Conservation (phyloP, 2,113 vertebrate species). For the Sorex araneus region DNA sequence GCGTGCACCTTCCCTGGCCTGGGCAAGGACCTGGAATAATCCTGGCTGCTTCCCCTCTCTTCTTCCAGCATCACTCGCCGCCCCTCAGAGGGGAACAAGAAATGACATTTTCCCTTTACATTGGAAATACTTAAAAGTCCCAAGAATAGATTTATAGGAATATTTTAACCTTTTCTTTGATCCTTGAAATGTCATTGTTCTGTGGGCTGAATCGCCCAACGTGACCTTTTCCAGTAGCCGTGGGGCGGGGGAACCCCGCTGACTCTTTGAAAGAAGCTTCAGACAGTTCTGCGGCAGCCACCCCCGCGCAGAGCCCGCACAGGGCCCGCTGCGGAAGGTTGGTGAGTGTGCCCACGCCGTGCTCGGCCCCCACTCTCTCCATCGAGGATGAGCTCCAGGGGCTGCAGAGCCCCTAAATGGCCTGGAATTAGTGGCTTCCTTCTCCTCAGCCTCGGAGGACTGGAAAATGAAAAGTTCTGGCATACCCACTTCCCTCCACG, state of each 20-base stretch:
- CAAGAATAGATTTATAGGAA: constrained; percentile 93
- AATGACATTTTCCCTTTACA: constrained; percentile 88
- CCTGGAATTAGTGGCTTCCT: neutral
- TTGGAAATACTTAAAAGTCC: constrained; percentile 90
- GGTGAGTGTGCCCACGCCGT: neutral
- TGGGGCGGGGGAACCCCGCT: constrained; percentile 82
- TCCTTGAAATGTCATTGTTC: constrained; percentile 94
- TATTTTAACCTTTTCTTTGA: constrained; percentile 94
- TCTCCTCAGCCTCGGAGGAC: neutral
- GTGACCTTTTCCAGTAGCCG: constrained; percentile 90
- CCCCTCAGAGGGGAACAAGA: constrained; percentile 80
- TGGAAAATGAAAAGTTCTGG: neutral
- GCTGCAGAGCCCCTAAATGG: neutral
- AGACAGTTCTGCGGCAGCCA: constrained; percentile 30
- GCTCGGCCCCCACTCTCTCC: neutral
- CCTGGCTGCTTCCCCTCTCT: constrained; percentile 51
- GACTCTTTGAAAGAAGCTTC: constrained; percentile 87
- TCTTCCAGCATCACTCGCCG: constrained; percentile 76
- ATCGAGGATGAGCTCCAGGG: neutral
- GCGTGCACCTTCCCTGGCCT: constrained; percentile 80
- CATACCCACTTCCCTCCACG: too few relatives aligned
- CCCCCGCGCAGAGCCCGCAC: neutral
- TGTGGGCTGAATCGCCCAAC: constrained; percentile 89
- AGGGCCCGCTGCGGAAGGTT: neutral
- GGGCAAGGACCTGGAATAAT: constrained; percentile 38